phyloP scores from a whole-genome alignment of 2,888 invertebrate species.

The Marasmarcha lunaedactyla region DNA sequence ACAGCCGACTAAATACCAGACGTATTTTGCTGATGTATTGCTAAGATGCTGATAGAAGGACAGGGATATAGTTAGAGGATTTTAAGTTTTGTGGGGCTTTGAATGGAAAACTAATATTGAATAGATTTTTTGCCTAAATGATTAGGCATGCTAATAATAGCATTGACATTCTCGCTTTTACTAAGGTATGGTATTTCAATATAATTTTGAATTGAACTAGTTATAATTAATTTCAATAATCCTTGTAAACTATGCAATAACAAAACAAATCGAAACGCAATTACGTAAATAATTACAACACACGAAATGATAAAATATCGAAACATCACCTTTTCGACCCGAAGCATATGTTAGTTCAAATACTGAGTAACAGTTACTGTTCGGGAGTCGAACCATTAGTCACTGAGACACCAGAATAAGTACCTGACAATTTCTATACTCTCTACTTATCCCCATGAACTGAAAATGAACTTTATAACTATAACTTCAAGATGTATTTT shows the following conservation, averaged over 20 bases:
- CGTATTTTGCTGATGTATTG: neutral
- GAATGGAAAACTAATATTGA: no score
- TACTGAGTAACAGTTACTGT: slow-evolving; percentile 26
- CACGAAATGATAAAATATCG: neutral
- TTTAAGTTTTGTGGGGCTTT: no score
- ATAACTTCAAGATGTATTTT: neutral
- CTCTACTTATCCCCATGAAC: slow-evolving; percentile 17
- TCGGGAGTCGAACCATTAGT: slow-evolving; percentile 54
- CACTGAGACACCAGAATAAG: slow-evolving; percentile 42
- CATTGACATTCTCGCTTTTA: no score
- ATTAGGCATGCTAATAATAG: no score
- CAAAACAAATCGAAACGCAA: no score
- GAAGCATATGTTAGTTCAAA: slow-evolving; percentile 47
- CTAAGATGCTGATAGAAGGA: no score
- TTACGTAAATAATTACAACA: neutral
- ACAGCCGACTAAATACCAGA: neutral
- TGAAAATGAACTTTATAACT: neutral
- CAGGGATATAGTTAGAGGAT: no score
- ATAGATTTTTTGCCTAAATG: no score
- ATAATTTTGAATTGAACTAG: no score
- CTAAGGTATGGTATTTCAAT: no score
- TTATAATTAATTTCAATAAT: no score
- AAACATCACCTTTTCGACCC: slow-evolving; percentile 19
- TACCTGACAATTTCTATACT: slow-evolving; percentile 56
- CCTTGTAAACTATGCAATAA: no score